These are phyloP conservation scores for Escarpia spicata DNA, from an alignment of 2,888 invertebrate genomes.

Conservation along the genomic window DNA sequence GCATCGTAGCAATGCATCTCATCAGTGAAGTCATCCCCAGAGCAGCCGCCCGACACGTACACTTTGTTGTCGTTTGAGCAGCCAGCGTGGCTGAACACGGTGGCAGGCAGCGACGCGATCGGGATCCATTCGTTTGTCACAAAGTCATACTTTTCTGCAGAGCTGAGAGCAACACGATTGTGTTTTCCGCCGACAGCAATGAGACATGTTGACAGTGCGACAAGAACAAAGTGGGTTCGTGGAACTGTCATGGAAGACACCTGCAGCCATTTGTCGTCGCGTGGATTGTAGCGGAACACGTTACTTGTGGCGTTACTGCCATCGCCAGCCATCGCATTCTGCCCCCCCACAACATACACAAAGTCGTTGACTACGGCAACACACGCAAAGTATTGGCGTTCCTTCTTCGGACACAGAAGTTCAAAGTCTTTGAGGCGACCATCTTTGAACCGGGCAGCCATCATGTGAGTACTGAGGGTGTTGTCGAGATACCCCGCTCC, in stretches of 20 bases:
- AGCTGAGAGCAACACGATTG: slow-evolving; percentile 43
- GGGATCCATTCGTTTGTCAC: slow-evolving; percentile 44
- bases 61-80: slow-evolving; percentile 41
- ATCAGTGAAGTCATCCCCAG: slow-evolving; percentile 46
- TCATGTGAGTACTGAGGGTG: slow-evolving; percentile 41
- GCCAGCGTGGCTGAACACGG: slow-evolving; percentile 46
- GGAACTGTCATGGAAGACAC: slow-evolving; percentile 45
- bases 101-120: slow-evolving; percentile 41
- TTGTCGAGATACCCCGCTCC: slow-evolving; percentile 47
- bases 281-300: slow-evolving; percentile 44
- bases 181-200: slow-evolving; percentile 46
- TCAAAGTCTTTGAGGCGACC: slow-evolving; percentile 34
- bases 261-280: slow-evolving; percentile 45
- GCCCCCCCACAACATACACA: slow-evolving; percentile 45
- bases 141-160: slow-evolving; percentile 45
- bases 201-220: slow-evolving; percentile 40
- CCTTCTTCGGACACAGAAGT: slow-evolving; percentile 36
- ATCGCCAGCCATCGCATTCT: slow-evolving; percentile 48
- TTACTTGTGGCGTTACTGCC: slow-evolving; percentile 46
- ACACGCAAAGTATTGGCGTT: slow-evolving; percentile 44
- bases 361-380: slow-evolving; percentile 45
- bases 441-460: slow-evolving; percentile 38
- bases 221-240: slow-evolving; percentile 44
- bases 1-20: slow-evolving; percentile 44
- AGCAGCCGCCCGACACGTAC: slow-evolving; percentile 43